Evolutionary conservation across 1,140 invertebrate species (phyloP).

Genomic region (Drosophila orena): DNA sequence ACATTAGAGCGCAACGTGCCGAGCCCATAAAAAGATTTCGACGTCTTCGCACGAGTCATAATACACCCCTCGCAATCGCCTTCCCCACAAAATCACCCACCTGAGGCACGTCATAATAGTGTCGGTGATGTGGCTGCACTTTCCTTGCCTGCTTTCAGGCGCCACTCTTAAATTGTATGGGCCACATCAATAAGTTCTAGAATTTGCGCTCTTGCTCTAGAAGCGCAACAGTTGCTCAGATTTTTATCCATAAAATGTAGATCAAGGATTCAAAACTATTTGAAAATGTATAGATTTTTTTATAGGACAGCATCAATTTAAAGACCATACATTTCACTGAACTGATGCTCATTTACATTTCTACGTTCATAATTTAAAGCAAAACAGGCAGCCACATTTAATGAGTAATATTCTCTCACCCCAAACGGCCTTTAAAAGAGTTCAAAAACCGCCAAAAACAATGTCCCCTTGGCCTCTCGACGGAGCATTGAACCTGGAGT

Average conservation of each 20-base stretch:
- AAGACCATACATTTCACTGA: too few species aligned
- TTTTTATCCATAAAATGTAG: background rate
- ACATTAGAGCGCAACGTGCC: slow-evolving; percentile 58
- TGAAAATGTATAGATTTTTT: too few species aligned
- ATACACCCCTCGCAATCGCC: slow-evolving; percentile 12
- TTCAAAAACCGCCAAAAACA: slow-evolving; percentile 51
- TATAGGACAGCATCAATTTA: too few species aligned
- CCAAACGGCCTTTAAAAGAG: slow-evolving; percentile 35
- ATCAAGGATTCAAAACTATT: too few species aligned
- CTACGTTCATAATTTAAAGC: background rate
- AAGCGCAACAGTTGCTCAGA: background rate
- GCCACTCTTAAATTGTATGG: background rate
- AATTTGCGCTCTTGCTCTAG: too few species aligned
- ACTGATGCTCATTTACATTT: background rate
- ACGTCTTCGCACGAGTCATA: slow-evolving; percentile 14
- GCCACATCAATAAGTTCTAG: background rate
- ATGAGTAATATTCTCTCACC: slow-evolving; percentile 20
- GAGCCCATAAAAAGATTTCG: slow-evolving; percentile 71
- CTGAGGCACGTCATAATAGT: slow-evolving; percentile 43
- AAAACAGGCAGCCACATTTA: background rate
- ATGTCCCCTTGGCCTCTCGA: slow-evolving; percentile 6
- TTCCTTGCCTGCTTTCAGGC: slow-evolving; percentile 62
- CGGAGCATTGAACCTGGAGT: slow-evolving; percentile 50
- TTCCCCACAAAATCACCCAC: slow-evolving; percentile 10
- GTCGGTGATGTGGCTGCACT: slow-evolving; percentile 8